Evolutionary conservation across 2,113 vertebrate species (phyloP), one percentile per base, ranked within the genome.

Genomic region (Butastur rufipennis): DNA sequence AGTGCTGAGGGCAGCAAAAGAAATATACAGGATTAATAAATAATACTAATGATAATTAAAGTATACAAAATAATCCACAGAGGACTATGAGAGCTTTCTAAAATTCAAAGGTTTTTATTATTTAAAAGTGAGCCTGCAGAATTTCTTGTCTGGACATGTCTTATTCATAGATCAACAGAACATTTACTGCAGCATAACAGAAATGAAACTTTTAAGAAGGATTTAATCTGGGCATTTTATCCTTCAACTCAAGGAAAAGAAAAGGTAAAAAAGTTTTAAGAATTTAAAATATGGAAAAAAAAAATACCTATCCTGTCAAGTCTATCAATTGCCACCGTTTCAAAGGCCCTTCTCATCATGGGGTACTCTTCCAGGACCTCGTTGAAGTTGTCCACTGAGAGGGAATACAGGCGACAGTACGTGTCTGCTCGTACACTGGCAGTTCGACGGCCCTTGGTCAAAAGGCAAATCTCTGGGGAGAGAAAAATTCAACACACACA

Each of bases 281-380:
- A 88, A 77, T 68, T 72, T 29, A 32, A 50, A 40, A 40, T 19
- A 38, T 25, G 16, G 22, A 32, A 72, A 80, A 82, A 27, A 29
- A 26, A 5, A 50, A 73, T 96, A 95, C 96, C 96, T 95, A 95
- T 99, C 94, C 99, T 99, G 97, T 99, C 99, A 86, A 99, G 97
- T 70, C 99, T 99, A 96, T 99, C 99, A 63, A 99, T 99, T 95
- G 99, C 99, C n/a, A 99, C 99, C 0, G 99, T 99, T 97, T 99
- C 99, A 34, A 99, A 99, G 84, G 99, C 99, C 40, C 99, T 98
- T 62, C 99, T 99, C 99, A 99, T 99, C 99, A 99, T 99, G 29
- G 99, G 99, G 88, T 99, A 99, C 94, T 99, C 99, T 83, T 99
- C 99, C 82, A 99, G 97, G 74, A 99, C 99, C 97, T 99, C 99